Base-by-base conservation (phyloP, 92 coral and sea anemone species). In the Bergia sp. region DNA sequence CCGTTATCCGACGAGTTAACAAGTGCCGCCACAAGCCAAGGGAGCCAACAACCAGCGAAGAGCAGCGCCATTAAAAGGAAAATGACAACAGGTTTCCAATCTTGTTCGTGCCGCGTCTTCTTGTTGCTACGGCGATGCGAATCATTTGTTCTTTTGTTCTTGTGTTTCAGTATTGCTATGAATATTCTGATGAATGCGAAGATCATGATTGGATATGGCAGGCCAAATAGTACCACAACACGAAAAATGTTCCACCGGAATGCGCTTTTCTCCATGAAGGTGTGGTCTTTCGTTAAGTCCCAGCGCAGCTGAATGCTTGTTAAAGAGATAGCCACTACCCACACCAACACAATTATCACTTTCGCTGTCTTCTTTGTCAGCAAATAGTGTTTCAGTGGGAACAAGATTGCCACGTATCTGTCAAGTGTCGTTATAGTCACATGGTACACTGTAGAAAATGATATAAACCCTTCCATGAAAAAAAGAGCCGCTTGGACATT, bases 171-270 rank as follows among this genome's bases (percentile, higher is more conserved):
- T 11, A 72, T 72, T 39, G 10, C 38, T 11, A 37, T 85, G 72
- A 94, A 90, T 93, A 94, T 94, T 39, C 88, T 86, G 39, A 64
- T 66, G 55, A 90, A 93, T n/a, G 88, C 90, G 81, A 88, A 94
- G 13, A 91, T 69, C 73, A 94, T 94, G 37, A 90, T 82, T 8
- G 74, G 76, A 71, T 92, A 94, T 20, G 96, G 96, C 18, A 94
- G 21, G 1, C 90, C 77, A 74, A 94, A 94, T 7, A 94, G 93
- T 18, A 84, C 3, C 53, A 90, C 86, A 53, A 94, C 86, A 76
- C 96, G 90, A 42, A 88, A 82, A 29, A 88, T 86, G 44, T 87
- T 86, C 43, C 92, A 80, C 4, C 88, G 82, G 76, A 85, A 12
- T 40, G 86, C 69, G 15, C 7, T 72, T 39, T 72, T n/a, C 40